Evolutionary conservation across 2,113 vertebrate species (phyloP), one percentile per base, ranked within the genome.

Genomic region (Hemichromis elongatus): DNA sequence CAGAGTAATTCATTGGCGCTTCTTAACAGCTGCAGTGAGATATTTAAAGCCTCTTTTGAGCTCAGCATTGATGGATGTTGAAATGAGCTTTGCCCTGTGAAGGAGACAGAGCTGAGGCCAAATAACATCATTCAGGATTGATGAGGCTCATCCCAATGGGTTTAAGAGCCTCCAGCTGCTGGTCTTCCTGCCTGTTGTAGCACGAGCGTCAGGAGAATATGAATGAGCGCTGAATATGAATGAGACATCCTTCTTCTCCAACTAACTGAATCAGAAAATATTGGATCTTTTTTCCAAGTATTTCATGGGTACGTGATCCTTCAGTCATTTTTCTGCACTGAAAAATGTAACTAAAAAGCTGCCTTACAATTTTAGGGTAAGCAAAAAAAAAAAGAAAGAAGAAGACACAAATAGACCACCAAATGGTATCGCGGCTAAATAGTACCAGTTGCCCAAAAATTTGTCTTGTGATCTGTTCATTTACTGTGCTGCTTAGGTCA

Each of bases 41-140:
- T 84, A 86, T 90, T 90, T 89, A 90, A 92, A 92, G 86, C 89
- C 85, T 87, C 84, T 93, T 93, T 91, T 90, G 82, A 92, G 86
- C 83, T 90, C 79, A 84, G 84, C 21, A 73, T 45, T 57, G 86
- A 83, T 68, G 84, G 88, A 26, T 59, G 86, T 55, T 82, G 61
- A 84, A 83, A 87, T 80, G 77, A 89, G 86, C 84, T 89, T 53
- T 86, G 78, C 83, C 81, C 55, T 10, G 83, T 81, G 85, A 89
- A 88, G 52, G 75, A 81, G 77, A 33, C 13, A 4, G 73, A 85
- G 79, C 6, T 37, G 9, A 56, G 30, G 83, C 81, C 86, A 78
- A 63, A 75, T 79, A 79, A 68, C 82, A 82, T 77, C 57, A 87
- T 86, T 88, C 56, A 82, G 81, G 13, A 56, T 47, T 16, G 57